Conservation (phyloP, 2,888 invertebrate species). For the Hirtodrosophila cameraria region DNA sequence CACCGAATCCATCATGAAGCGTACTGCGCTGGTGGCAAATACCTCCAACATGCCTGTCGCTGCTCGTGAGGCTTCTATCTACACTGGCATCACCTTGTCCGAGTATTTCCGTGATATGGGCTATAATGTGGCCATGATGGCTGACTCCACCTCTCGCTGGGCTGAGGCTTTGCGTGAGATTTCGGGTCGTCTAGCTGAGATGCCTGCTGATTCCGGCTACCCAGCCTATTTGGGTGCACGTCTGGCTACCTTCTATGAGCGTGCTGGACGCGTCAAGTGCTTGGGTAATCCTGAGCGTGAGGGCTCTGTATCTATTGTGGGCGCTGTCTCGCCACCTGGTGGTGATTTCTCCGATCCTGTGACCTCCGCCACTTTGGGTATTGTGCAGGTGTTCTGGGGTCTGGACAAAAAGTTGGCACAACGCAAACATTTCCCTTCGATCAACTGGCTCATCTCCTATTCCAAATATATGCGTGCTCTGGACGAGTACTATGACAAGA, state of each 20-base stretch:
- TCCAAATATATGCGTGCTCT: constrained; percentile 99
- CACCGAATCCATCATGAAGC: constrained; percentile 99
- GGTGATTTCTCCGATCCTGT: constrained; percentile 99
- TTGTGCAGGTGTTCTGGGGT: constrained; percentile 99
- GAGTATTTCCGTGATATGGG: constrained; percentile 99
- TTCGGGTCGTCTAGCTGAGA: constrained; percentile 97
- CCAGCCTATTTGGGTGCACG: constrained; percentile 99
- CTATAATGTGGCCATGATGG: constrained; percentile 99
- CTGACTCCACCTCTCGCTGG: constrained; percentile 99
- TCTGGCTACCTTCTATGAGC: constrained; percentile 99
- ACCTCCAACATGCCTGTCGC: constrained; percentile 99
- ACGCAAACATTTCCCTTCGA: constrained; percentile 99
- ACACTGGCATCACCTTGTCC: constrained; percentile 99
- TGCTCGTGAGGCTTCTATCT: constrained; percentile 99
- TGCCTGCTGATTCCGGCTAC: constrained; percentile 99
- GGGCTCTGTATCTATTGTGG: constrained; percentile 99
- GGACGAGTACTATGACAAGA: constrained; percentile 99
- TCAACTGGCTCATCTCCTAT: constrained; percentile 99
- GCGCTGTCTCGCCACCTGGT: constrained; percentile 99
- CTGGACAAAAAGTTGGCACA: constrained; percentile 99
- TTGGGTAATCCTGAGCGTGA: constrained; percentile 98
- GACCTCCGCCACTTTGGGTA: constrained; percentile 98
- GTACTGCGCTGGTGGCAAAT: constrained; percentile 99
- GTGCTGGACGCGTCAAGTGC: constrained; percentile 98
- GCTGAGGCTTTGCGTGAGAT: constrained; percentile 99